These are phyloP conservation scores for Buphagus erythrorhynchus DNA, from an alignment of 2,797 vertebrate genomes.

Conservation along the genomic window DNA sequence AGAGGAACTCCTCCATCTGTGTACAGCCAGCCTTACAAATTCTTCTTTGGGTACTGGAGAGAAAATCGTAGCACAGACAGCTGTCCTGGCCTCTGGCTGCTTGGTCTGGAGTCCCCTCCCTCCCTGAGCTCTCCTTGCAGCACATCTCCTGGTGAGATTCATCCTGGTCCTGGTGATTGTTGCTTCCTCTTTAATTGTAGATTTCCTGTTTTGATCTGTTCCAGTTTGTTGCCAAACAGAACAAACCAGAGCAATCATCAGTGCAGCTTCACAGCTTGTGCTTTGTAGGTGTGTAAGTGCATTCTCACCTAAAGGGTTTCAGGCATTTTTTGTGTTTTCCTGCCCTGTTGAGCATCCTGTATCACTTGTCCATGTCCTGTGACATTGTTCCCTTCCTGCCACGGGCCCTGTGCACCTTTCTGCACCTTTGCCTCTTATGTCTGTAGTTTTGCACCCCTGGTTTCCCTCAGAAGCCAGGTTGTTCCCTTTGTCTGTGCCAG, in stretches of 20 bases:
- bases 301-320: not conserved
- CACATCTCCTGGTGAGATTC: not conserved
- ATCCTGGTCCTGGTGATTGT: not conserved
- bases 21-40: not conserved
- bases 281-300: not conserved
- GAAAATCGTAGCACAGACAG: not conserved
- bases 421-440: accelerated
- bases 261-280: not conserved
- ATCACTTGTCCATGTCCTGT: no score
- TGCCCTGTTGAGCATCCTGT: not conserved
- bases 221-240: not conserved
- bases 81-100: not conserved
- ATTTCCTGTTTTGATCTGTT: not conserved
- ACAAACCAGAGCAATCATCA: accelerated
- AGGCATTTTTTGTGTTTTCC: accelerated
- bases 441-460: not conserved
- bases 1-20: not conserved
- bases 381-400: accelerated
- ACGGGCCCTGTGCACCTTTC: accelerated
- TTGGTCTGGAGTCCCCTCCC: not conserved
- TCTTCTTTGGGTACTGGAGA: not conserved
- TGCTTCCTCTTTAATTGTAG: not conserved
- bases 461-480: not conserved
- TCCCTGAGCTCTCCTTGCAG: not conserved
- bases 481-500: not conserved